Evolutionary conservation across 2,113 vertebrate genomes (phyloP).

Genomic region (Canis aureus): DNA sequence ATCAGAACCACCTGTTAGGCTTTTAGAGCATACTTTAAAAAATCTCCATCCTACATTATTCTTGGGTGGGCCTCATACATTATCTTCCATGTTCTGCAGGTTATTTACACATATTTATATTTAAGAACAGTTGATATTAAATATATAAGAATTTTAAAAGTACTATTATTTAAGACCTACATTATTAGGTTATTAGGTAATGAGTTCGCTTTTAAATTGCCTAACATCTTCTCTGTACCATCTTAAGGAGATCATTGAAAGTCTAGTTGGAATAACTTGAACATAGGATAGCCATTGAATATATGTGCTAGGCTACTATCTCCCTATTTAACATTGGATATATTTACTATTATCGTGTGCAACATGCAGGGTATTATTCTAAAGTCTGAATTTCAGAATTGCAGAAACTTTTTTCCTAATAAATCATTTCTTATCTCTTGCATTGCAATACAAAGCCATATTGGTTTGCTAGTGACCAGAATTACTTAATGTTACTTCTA

Average conservation of each 20-base stretch:
- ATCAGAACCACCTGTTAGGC: neutral
- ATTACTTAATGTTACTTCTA: neutral
- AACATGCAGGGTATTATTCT: neutral
- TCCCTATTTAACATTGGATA: neutral
- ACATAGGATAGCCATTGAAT: neutral
- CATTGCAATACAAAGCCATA: neutral
- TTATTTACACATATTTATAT: neutral
- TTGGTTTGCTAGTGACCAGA: neutral
- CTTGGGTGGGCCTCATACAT: neutral
- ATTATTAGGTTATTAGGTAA: neutral
- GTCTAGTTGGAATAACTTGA: neutral
- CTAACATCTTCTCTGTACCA: neutral
- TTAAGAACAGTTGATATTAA: neutral
- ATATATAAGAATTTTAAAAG: neutral
- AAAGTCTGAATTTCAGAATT: neutral
- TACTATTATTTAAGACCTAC: neutral
- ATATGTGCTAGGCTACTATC: neutral
- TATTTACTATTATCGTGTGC: neutral
- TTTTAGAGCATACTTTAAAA: neutral
- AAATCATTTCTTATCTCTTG: neutral
- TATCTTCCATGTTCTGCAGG: neutral
- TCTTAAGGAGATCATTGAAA: neutral
- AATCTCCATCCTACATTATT: neutral
- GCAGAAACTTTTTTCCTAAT: neutral
- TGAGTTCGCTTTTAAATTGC: neutral